Evolutionary conservation across 2,888 invertebrate species (phyloP), one percentile per base, ranked within the genome.

Genomic region (Diogma glabrata): DNA sequence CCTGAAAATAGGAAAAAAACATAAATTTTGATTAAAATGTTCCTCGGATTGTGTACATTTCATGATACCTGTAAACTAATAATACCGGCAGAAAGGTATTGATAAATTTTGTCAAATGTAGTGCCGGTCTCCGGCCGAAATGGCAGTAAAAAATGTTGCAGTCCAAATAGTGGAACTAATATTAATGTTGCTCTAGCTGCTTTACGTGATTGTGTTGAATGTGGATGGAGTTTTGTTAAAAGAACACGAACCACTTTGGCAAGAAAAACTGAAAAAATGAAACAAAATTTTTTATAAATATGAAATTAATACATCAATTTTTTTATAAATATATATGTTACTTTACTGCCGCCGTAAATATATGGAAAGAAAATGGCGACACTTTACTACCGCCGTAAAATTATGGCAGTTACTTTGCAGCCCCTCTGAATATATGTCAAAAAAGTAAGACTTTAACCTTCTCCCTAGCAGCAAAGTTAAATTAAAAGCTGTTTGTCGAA

Each of bases 161-260:
- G 68, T 1, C 87, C 87, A 52, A 87, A 81, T 1, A 87, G 68
- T 0, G 87, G 87, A n/a, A 86, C 67, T 62, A 87, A 70, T 56
- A 87, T 82, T 7, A 85, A 72, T 0, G 83, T 79, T 1, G 87
- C 86, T 50, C 84, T 69, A 0, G 79, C 78, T 0, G 86, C 84
- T 60, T 84, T 81, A 40, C 73, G 69, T 1, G 77, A 77, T 55
- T 78, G 79, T 8, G 76, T 74, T 5, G 79, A 78, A 30, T 75
- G 74, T 2, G 79, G 78, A 61, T 77, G 77, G 54, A 83, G 66
- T 58, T 83, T 82, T 2, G 77, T 79, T 2, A 82, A 65, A 51
- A 81, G 73, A 1, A 82, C 77, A 4, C 77, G 72, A 7, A 84
- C 72, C 4, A 83, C 82, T 64, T 83, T 82, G 55, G 81, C 71